These are phyloP conservation scores for Tetragonula clypearis DNA, from an alignment of 1,140 invertebrate species.

Conservation along the genomic window DNA sequence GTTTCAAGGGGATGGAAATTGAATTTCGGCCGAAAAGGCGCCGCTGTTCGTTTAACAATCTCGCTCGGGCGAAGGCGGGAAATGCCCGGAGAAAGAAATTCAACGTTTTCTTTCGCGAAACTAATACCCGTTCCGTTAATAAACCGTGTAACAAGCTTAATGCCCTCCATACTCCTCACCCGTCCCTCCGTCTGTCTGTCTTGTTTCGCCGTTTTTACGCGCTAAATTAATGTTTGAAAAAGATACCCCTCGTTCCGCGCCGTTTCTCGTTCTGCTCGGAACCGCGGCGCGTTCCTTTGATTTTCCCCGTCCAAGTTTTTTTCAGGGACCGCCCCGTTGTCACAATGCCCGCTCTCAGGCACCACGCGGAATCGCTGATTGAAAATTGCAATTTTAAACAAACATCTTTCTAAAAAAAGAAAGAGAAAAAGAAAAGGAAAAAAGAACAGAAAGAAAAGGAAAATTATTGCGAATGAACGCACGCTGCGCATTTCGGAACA, in stretches of 20 bases:
- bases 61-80: too few species aligned
- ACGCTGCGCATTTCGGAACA: neutral
- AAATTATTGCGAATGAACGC: too few species aligned
- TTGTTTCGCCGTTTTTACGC: constrained; percentile 11
- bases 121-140: constrained; percentile 31
- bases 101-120: constrained; percentile 14
- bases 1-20: neutral
- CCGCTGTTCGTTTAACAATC: constrained; percentile 3
- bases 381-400: neutral
- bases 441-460: too few species aligned
- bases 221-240: constrained; percentile 54
- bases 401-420: too few species aligned
- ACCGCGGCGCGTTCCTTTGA: neutral
- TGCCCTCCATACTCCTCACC: neutral
- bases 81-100: neutral
- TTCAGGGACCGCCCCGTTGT: neutral
- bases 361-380: neutral
- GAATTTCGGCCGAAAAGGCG: neutral
- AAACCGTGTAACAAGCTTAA: constrained; percentile 33
- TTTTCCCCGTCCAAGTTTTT: neutral
- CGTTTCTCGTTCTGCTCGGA: neutral
- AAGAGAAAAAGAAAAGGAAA: too few species aligned
- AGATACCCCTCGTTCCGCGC: constrained; percentile 28
- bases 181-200: neutral
- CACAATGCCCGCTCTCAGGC: neutral